These are phyloP conservation scores for Aquatica leii DNA, from an alignment of 2,888 invertebrate genomes.

Conservation along the genomic window DNA sequence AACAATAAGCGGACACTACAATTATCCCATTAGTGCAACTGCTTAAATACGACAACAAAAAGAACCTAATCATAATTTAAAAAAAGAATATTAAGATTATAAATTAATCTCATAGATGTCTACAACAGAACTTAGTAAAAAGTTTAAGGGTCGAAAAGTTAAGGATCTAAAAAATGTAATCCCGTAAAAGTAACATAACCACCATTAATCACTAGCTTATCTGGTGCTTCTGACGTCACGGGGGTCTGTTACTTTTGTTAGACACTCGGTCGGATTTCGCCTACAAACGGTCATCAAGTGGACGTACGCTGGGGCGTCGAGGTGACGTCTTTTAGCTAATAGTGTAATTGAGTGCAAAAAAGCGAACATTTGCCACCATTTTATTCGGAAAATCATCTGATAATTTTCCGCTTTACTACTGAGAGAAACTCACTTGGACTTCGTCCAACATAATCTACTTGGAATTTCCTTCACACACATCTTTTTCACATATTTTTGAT, in stretches of 20 bases:
- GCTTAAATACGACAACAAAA: conserved; percentile 21
- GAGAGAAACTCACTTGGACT: conserved; percentile 22
- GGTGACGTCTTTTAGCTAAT: conserved; percentile 39
- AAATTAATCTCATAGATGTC: conserved; percentile 41
- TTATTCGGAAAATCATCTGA: conserved; percentile 42
- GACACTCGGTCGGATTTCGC: conserved; percentile 26
- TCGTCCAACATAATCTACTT: conserved; percentile 20
- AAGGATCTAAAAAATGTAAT: conserved; percentile 52
- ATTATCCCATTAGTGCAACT: conserved; percentile 23
- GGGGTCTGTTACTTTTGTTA: conserved; percentile 44
- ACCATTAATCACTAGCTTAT: conserved; percentile 54
- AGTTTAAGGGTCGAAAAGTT: conserved; percentile 45
- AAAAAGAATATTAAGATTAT: conserved; percentile 31
- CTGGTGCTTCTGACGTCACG: conserved; percentile 52
- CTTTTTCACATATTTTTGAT: neutral
- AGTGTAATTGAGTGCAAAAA: conserved; percentile 38
- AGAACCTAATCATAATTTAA: too few relatives aligned
- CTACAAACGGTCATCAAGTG: conserved; percentile 41
- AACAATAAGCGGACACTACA: conserved; percentile 23
- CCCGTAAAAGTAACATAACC: conserved; percentile 52
- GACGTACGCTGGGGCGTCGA: conserved; percentile 36
- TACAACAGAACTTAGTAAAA: conserved; percentile 37
- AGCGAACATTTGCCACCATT: conserved; percentile 41
- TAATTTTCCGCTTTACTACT: conserved; percentile 27
- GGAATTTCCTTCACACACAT: neutral